Evolutionary conservation across 2,797 vertebrate species (phyloP).

Genomic region (Florisuga fusca): DNA sequence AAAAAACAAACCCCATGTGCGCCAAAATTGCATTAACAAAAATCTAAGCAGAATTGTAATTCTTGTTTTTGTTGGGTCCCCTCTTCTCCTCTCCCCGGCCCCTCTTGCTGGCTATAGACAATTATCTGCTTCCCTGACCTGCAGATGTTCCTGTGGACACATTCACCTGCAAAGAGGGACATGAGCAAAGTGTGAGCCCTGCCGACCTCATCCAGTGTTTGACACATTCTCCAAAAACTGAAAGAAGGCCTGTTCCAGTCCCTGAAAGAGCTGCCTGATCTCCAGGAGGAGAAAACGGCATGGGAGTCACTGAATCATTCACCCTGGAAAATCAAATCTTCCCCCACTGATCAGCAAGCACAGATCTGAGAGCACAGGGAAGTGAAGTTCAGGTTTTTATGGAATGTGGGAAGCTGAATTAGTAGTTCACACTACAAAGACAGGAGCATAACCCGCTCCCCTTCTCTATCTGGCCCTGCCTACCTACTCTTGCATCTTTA

Average conservation of each 20-base stretch:
- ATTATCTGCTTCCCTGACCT: not conserved
- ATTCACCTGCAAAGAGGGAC: not conserved
- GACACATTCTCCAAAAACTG: not conserved
- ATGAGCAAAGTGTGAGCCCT: fast-evolving
- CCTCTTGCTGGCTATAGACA: not conserved
- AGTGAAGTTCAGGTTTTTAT: not conserved
- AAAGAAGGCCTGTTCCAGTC: not conserved
- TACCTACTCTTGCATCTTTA: not conserved
- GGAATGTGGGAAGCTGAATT: not conserved
- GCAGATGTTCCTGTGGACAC: not conserved
- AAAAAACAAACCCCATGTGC: not conserved
- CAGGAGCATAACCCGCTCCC: not conserved
- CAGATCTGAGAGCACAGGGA: not conserved
- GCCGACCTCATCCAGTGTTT: not conserved
- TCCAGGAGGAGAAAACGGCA: not conserved
- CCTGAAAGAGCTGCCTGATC: not conserved
- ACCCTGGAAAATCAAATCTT: not conserved
- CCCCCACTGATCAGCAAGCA: not conserved
- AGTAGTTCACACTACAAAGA: not conserved
- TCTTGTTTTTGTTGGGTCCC: not conserved
- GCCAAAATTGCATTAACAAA: not conserved
- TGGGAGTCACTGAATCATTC: not conserved
- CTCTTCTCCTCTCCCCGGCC: not conserved
- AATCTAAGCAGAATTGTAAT: not conserved
- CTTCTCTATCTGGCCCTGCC: not conserved